phyloP scores from a whole-genome alignment of 23 tunicate genomes.

The Styela plicata region DNA sequence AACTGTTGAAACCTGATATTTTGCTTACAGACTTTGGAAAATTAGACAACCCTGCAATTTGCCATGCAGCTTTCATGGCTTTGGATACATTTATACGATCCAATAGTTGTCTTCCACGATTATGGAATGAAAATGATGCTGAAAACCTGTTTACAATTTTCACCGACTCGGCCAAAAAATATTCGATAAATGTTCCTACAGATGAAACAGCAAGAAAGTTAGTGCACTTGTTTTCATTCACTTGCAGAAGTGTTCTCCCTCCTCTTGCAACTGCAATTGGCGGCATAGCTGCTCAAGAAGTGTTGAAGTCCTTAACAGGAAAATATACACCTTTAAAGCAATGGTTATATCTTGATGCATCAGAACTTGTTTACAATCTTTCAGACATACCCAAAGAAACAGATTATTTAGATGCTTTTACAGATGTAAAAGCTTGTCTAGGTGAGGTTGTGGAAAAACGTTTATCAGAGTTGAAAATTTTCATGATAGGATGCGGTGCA shows the following conservation, averaged over 20 bases:
- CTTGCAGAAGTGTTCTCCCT: slow-evolving; percentile 13
- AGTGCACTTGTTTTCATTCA: not conserved
- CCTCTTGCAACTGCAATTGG: slow-evolving; percentile 26
- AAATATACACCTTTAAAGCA: slow-evolving; percentile 24
- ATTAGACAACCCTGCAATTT: not conserved
- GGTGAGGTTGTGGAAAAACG: not conserved
- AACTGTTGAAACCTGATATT: slow-evolving; percentile 6
- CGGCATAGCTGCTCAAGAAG: slow-evolving; percentile 30
- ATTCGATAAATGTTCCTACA: not conserved
- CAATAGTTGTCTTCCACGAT: not conserved
- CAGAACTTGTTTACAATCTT: not conserved
- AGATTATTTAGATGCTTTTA: not conserved
- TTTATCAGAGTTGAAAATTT: slow-evolving; percentile 4
- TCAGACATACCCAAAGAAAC: not conserved
- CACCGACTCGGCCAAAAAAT: not conserved
- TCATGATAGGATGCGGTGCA: slow-evolving; percentile 34
- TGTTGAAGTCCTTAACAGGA: slow-evolving; percentile 20
- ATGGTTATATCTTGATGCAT: slow-evolving; percentile 27
- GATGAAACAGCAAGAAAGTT: not conserved
- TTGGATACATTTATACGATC: not conserved
- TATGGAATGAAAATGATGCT: slow-evolving; percentile 10
- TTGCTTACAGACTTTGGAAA: slow-evolving; percentile 26
- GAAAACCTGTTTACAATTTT: not conserved
- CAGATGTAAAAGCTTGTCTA: slow-evolving; percentile 1
- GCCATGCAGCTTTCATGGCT: slow-evolving; percentile 25